These are phyloP conservation scores for Turritopsis dohrnii DNA, from an alignment of 30 jellyfish, hydroid and myxozoan species.

Conservation along the genomic window DNA sequence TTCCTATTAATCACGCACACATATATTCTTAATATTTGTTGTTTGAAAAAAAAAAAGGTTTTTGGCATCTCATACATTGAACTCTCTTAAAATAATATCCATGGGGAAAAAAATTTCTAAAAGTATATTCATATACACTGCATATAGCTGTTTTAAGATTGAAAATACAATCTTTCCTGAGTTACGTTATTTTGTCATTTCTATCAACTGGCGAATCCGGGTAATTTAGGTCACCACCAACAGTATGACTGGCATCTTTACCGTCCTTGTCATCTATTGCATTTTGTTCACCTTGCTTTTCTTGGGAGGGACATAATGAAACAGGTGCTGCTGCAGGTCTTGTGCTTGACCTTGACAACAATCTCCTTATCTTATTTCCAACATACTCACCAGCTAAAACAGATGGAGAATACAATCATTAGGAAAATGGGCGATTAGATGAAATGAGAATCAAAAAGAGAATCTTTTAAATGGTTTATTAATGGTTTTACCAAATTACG, in stretches of 20 bases:
- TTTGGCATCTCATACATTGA: too few species aligned
- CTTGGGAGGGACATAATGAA: conserved; percentile 4
- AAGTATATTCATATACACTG: too few species aligned
- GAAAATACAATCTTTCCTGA: neutral
- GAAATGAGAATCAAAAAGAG: too few species aligned
- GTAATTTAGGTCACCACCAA: neutral
- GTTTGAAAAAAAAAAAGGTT: too few species aligned
- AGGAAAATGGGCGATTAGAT: too few species aligned
- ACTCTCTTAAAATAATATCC: too few species aligned
- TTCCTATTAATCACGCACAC: too few species aligned
- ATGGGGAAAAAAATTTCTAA: too few species aligned
- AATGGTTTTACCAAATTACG: too few species aligned
- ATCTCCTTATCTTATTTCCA: conserved; percentile 14
- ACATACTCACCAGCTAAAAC: conserved; percentile 31
- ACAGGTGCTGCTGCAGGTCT: conserved; percentile 14
- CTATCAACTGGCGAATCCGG: neutral
- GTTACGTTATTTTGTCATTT: neutral
- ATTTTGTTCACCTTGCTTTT: neutral
- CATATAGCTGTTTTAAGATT: too few species aligned
- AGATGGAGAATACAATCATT: neutral
- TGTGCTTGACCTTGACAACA: conserved; percentile 20
- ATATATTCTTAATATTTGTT: too few species aligned
- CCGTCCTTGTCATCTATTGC: neutral
- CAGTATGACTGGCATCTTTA: neutral
- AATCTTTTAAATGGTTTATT: too few species aligned